Conservation (phyloP, 2,113 vertebrate genomes). For the Chrysochloris asiatica region DNA sequence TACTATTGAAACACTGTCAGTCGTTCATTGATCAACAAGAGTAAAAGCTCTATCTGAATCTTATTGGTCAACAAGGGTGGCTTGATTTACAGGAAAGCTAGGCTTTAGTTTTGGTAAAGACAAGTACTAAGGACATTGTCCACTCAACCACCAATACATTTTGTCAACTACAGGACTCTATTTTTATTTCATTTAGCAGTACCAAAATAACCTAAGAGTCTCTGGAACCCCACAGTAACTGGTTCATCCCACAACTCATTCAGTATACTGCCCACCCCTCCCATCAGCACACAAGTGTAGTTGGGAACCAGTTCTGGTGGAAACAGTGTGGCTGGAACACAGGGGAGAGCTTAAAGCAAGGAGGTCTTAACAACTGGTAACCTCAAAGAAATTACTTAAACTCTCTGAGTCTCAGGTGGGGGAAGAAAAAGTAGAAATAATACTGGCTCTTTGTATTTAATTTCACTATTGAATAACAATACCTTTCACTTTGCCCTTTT, state of each 20-base stretch:
- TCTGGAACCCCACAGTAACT: not conserved
- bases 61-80: no score
- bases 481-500: not conserved
- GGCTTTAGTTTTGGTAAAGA: no score
- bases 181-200: no score
- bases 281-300: not conserved
- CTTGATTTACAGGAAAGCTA: no score
- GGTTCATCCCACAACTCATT: not conserved
- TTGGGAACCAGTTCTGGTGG: no score
- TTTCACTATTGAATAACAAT: not conserved
- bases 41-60: no score
- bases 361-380: not conserved
- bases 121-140: no score
- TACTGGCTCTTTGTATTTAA: not conserved
- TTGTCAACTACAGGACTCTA: no score
- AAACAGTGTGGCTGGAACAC: not conserved
- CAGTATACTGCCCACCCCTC: not conserved
- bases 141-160: no score
- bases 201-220: not conserved
- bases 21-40: no score
- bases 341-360: not conserved
- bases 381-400: not conserved
- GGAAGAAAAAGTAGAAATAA: not conserved
- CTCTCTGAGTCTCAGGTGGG: not conserved
- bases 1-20: no score